Evolutionary conservation across 1,140 invertebrate genomes (phyloP), one percentile per base, ranked within the genome.

Genomic region (Orius insidiosus): DNA sequence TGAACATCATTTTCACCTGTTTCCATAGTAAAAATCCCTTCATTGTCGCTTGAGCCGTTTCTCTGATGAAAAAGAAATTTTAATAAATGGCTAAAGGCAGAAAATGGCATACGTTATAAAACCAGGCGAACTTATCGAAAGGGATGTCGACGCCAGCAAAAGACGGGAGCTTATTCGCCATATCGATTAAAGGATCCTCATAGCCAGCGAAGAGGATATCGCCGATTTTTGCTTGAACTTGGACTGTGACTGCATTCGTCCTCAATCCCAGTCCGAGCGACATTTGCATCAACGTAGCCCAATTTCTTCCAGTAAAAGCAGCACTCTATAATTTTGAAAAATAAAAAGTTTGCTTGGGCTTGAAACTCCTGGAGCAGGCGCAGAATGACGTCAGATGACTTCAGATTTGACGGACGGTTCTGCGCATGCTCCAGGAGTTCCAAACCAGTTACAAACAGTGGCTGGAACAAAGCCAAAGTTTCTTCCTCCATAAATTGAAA

Each of bases 181-280:
- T 58, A 24, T 73, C 69, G 24, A 87, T 68, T 13, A 87, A 58
- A 1, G 65, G 52, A 55, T 88, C 83, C 0, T 66, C 62, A 53
- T 82, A 87, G 1, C 85, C 85, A 2, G 77, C 73, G 56, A 86
- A 87, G 0, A 86, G 60, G 9, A 86, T 60, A 52, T 88, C 71
- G 5, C 72, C 64, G 1, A 77, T 76, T 0, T 67, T 71, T 56
- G 74, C 80, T 0, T 64, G 69, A 0, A 83, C 64, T 7, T 69
- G 66, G 14, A 82, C 58, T 11, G 61, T 59, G 37, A 71, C 67
- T 3, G 61, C 60, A 45, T 66, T 66, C 55, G 66, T 57, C 9
- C 59, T 62, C 9, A 76, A 54, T 1, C 67, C 59, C 40, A 74
- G 54, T 0, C 75, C 71, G 1, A 81, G 55, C 10, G 65, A 62